Conservation (phyloP, 2,888 invertebrate genomes). For the Tipula helvola region DNA sequence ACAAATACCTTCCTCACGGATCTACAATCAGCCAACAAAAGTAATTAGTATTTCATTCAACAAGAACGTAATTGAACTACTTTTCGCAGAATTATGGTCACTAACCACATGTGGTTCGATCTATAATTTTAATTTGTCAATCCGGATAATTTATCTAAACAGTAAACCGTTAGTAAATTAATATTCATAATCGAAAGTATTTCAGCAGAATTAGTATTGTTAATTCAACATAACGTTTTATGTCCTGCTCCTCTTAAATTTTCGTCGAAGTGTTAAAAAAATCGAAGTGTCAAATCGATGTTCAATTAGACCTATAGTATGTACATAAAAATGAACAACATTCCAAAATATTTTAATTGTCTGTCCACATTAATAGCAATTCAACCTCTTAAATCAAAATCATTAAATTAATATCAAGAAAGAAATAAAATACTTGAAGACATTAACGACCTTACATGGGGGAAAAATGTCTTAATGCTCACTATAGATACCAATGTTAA, state of each 20-base stretch:
- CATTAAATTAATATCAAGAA: background rate
- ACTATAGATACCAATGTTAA: background rate
- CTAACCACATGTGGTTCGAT: too few species aligned
- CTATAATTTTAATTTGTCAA: background rate
- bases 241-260: too few species aligned
- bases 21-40: too few species aligned
- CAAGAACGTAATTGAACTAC: too few species aligned
- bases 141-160: background rate
- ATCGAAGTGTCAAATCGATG: too few species aligned
- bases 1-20: too few species aligned
- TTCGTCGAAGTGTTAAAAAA: too few species aligned
- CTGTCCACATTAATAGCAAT: background rate
- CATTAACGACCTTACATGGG: background rate
- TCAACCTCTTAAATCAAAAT: background rate
- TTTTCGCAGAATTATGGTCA: too few species aligned
- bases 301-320: too few species aligned
- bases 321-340: background rate
- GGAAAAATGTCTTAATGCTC: too few species aligned
- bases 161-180: background rate
- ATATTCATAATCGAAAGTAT: background rate
- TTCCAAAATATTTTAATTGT: background rate
- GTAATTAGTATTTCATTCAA: too few species aligned
- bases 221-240: background rate
- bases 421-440: background rate
- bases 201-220: background rate